Evolutionary conservation across 2,888 invertebrate species (phyloP), one percentile per base, ranked within the genome.

Genomic region (Ophion ventricosus): DNA sequence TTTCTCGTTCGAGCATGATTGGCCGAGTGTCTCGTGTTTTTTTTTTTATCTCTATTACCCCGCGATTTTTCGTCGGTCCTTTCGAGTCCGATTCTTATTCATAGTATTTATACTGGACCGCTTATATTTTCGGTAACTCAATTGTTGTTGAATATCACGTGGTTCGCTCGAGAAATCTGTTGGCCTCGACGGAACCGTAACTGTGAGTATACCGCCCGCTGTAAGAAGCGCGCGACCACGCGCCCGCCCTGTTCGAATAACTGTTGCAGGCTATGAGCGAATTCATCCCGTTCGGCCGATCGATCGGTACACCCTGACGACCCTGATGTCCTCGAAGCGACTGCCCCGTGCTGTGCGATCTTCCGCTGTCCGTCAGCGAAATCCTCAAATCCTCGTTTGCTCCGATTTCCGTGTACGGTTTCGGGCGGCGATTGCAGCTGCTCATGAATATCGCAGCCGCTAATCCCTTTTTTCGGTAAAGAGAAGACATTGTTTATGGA

Each of bases 221-320:
- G 87, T 91, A 94, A 66, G 89, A 92, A 90, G 95, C 93, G 93
- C 95, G 91, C 90, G 94, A 91, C 95, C 95, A 93, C 91, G 94
- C 92, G 93, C 95, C 92, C 92, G 94, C 95, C 85, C 95, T 94
- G 93, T 96, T 96, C 92, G 96, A 96, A 94, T 96, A 96, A 93
- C 96, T 96, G 92, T 96, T 96, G 94, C 96, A 96, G 0, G 96
- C 96, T 83, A 97, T 96, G 83, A 96, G 94, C 81, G 96, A 96
- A 94, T 96, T 96, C 96, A 96, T 96, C 40, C 95, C 96, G 0
- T 95, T 95, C 0, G 96, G 96, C 8, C 96, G 94, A 88, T 96
- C 96, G 85, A 96, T 95, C 85, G 95, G 95, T 89, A 96, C 94
- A 35, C 93, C 93, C 87, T 95, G 93, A 67, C 93, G 82, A 49